Base-by-base conservation (phyloP, 2,797 vertebrate genomes). In the Sebastes iracundus region DNA sequence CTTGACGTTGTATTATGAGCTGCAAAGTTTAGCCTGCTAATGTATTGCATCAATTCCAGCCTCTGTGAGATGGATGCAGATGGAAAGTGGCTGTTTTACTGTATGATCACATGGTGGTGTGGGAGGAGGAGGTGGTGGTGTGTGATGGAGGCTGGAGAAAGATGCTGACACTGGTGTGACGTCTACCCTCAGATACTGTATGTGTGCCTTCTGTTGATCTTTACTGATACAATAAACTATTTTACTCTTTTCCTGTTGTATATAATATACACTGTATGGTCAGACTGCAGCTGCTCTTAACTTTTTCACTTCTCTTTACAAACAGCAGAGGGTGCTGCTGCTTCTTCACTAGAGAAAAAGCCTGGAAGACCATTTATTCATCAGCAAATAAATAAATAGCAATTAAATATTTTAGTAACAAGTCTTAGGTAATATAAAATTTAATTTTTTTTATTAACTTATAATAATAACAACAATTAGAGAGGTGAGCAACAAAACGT, bases 151-250 rank as follows among this genome's bases (percentile, higher is more conserved):
- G 72, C 61, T 81, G 72, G 67, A 63, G 70, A 58, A 74, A 35
- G 79, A 71, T 55, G 67, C 61, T 60, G 84, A 82, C 75, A 78
- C 89, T 77, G 86, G 72, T 77, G 77, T 90, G 68, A 70, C 63
- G 62, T 88, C 70, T 58, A 59, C 83, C 79, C 82, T 86, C 84
- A 84, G 75, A 90, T 85, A 72, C 84, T 92, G 85, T 90, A 73
- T 85, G 84, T 90, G 91, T 94, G 94, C 93, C 90, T 94, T 94
- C 95, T 95, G 96, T 96, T 96, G 38, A 96, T 95, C 94, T 97
- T 94, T 96, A 96, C 95, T 96, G 95, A 96, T 95, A 97, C 96
- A 97, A 97, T 97, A 98, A 97, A 98, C 77, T 92, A 94, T 93
- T 91, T 93, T 94, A 94, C 92, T 89, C 90, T 80, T 84, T 80